Conservation (phyloP, 1,140 invertebrate genomes). For the Drosophila prosaltans region DNA sequence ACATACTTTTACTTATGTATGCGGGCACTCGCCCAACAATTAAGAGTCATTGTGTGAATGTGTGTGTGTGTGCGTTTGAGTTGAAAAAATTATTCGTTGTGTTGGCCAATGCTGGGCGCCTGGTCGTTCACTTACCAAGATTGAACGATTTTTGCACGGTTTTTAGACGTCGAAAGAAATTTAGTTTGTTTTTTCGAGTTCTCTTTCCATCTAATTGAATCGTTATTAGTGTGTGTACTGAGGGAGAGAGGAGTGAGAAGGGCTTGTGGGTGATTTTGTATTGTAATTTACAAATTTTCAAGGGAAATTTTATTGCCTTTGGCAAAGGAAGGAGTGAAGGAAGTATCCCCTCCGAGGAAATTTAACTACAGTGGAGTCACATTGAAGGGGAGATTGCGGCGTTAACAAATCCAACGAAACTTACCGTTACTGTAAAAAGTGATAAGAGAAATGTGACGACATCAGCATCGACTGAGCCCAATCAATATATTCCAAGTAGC, state of each 20-base stretch:
- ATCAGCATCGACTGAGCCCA: too few relatives aligned
- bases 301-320: too few relatives aligned
- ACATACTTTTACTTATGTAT: background rate
- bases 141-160: slow-evolving; percentile 82
- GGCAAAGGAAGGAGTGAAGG: too few relatives aligned
- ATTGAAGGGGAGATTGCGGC: too few relatives aligned
- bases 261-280: background rate
- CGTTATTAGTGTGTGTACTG: background rate
- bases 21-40: slow-evolving; percentile 25
- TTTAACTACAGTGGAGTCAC: too few relatives aligned
- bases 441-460: too few relatives aligned
- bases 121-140: slow-evolving; percentile 68
- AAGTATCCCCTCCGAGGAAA: too few relatives aligned
- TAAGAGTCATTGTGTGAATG: slow-evolving; percentile 27
- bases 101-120: slow-evolving; percentile 47
- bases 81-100: slow-evolving; percentile 42
- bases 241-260: too few relatives aligned
- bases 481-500: too few relatives aligned
- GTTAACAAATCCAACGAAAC: too few relatives aligned
- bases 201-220: background rate
- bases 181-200: slow-evolving; percentile 54
- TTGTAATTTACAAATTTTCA: too few relatives aligned
- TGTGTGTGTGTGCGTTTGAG: slow-evolving; percentile 26
- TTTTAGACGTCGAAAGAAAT: slow-evolving; percentile 59
- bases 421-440: too few relatives aligned